phyloP scores from a whole-genome alignment of 2,797 vertebrate genomes.

The Spinibarbus caldwelli region DNA sequence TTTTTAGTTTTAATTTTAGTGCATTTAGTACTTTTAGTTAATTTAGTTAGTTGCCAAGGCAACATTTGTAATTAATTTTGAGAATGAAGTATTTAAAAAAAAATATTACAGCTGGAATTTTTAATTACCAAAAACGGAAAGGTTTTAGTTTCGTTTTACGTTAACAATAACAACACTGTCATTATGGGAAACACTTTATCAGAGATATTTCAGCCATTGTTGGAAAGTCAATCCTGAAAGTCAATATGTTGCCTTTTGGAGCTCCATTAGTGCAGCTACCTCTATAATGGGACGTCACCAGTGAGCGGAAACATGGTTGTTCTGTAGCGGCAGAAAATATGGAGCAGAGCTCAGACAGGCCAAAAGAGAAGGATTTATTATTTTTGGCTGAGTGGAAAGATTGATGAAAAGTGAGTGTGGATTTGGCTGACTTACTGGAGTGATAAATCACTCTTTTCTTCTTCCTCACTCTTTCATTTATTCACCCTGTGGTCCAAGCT shows the following conservation, averaged over 20 bases:
- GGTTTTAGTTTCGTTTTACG: background rate
- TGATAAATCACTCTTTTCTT: conserved; percentile 28
- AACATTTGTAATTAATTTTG: background rate
- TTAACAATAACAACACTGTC: background rate
- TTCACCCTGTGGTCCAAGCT: conserved; percentile 1
- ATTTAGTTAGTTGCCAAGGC: background rate
- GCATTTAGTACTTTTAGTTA: background rate
- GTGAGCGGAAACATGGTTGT: conserved; percentile 5
- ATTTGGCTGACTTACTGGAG: conserved; percentile 30
- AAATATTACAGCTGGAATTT: background rate
- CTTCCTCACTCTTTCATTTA: background rate
- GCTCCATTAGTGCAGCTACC: background rate
- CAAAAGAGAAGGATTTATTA: conserved; percentile 24
- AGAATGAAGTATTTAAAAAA: background rate
- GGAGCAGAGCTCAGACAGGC: conserved; percentile 23
- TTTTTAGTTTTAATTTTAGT: background rate
- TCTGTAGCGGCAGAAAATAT: conserved; percentile 16
- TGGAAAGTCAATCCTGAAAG: background rate
- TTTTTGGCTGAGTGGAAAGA: conserved; percentile 26
- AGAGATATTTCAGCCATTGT: background rate
- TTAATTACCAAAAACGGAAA: background rate
- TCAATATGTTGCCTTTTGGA: background rate
- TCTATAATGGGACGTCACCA: background rate
- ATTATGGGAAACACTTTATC: background rate
- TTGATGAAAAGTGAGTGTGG: conserved; percentile 10